Conservation (phyloP, 2,113 vertebrate species). For the Dolichallabes microphthalmus region DNA sequence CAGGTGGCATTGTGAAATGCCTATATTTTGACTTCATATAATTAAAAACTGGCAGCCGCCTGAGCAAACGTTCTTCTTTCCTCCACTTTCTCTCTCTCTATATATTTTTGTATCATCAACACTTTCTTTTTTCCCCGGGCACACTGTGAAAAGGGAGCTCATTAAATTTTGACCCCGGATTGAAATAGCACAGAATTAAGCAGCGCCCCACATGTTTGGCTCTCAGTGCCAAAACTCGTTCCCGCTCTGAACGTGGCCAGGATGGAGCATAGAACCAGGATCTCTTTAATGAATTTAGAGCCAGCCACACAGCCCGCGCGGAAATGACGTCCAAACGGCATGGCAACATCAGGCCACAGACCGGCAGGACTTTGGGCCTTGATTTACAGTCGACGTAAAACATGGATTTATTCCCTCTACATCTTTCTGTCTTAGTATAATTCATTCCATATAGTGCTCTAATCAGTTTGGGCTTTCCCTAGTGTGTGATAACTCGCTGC, state of each 20-base stretch:
- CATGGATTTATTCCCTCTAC: conserved; percentile 35
- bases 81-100: not conserved
- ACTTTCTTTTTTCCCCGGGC: conserved; percentile 17
- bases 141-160: conserved; percentile 32
- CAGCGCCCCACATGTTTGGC: conserved; percentile 49
- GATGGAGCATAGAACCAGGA: conserved; percentile 42
- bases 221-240: conserved; percentile 41
- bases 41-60: conserved; percentile 14
- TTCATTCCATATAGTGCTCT: conserved; percentile 43
- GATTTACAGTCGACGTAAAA: conserved; percentile 48
- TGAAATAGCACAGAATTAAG: conserved; percentile 45
- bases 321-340: conserved; percentile 49
- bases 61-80: conserved; percentile 6
- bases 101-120: conserved; percentile 37
- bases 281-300: conserved; percentile 50
- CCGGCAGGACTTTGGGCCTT: conserved; percentile 52
- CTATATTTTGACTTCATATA: conserved; percentile 21
- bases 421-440: conserved; percentile 31
- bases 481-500: conserved; percentile 41
- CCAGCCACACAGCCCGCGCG: conserved; percentile 44
- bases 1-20: conserved; percentile 8
- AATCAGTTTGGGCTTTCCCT: conserved; percentile 22
- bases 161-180: conserved; percentile 44
- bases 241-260: conserved; percentile 32
- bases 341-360: conserved; percentile 45